phyloP scores from a whole-genome alignment of 2,113 vertebrate species.

The Heptranchias perlo region DNA sequence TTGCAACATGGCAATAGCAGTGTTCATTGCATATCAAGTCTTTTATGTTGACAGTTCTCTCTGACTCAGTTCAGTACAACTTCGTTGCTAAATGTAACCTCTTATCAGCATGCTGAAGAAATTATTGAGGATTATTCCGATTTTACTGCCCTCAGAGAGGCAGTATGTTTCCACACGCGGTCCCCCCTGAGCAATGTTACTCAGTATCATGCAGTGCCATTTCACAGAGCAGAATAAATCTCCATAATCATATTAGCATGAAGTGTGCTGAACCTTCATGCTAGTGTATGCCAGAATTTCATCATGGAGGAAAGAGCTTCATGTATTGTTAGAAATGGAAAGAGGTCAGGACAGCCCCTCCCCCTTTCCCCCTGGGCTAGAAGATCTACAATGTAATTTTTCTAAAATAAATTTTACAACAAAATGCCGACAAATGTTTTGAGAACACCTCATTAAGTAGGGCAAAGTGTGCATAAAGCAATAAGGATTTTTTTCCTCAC shows the following conservation, averaged over 20 bases:
- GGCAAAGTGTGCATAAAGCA: not conserved
- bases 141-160: not conserved
- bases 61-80: not conserved
- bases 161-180: not conserved
- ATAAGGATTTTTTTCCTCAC: not conserved
- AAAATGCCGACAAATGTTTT: not conserved
- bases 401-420: not conserved
- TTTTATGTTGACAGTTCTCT: not conserved
- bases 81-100: not conserved
- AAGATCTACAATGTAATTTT: not conserved
- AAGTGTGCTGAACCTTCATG: not conserved
- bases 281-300: not conserved
- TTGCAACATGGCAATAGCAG: no score
- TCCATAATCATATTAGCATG: not conserved
- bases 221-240: not conserved
- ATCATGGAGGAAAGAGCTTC: not conserved
- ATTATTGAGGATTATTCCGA: not conserved
- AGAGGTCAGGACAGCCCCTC: not conserved
- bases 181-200: not conserved
- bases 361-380: not conserved
- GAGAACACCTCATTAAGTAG: not conserved
- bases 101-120: not conserved
- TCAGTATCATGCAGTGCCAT: not conserved
- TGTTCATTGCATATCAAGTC: not conserved
- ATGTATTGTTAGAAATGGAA: no score